Evolutionary conservation across 2,888 invertebrate genomes (phyloP).

Genomic region (Drosophila borborema): DNA sequence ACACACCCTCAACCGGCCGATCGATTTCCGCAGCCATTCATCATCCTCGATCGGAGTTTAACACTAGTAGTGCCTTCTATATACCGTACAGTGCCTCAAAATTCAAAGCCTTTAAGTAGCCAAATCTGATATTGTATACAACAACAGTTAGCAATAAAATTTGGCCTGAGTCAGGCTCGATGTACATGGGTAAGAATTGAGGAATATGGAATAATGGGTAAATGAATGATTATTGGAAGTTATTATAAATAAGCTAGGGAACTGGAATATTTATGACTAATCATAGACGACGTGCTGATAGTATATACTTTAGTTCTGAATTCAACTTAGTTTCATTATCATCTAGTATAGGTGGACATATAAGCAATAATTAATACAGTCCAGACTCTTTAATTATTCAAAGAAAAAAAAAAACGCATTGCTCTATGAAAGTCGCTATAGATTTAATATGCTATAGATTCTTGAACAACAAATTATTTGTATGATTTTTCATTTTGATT

Average conservation of each 20-base stretch:
- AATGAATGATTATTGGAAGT: background rate
- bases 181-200: background rate
- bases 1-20: constrained; percentile 78
- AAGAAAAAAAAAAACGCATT: no score
- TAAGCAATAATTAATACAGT: no score
- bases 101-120: constrained; percentile 83
- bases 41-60: constrained; percentile 72
- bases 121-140: constrained; percentile 54
- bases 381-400: no score
- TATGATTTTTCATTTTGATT: background rate
- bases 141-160: constrained; percentile 46
- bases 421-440: no score
- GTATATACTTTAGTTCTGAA: no score
- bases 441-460: no score
- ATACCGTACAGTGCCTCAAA: constrained; percentile 84
- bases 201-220: background rate
- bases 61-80: constrained; percentile 77
- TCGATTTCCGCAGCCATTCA: constrained; percentile 84
- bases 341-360: no score
- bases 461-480: no score
- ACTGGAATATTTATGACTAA: background rate
- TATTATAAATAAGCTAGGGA: no score
- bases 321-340: no score
- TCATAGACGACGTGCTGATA: no score
- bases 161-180: constrained; percentile 13